Evolutionary conservation across 2,113 vertebrate species (phyloP).

Genomic region (Cheirogaleus medius): DNA sequence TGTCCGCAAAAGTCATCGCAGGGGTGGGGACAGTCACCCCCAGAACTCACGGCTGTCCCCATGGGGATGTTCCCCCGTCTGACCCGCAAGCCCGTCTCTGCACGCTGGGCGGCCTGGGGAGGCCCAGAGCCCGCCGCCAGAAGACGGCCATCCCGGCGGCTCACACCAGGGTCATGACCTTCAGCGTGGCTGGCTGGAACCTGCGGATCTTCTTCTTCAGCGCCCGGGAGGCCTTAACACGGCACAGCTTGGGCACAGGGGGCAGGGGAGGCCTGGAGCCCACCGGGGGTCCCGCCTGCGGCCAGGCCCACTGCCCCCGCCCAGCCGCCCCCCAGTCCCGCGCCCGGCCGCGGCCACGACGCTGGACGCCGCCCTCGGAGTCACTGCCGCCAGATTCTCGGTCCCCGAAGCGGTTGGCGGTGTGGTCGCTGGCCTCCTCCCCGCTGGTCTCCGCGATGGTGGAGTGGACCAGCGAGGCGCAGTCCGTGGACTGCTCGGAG

Average conservation of each 20-base stretch:
- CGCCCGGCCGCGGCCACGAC: constrained; percentile 80
- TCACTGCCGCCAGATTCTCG: constrained; percentile 91
- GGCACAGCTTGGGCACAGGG: constrained; percentile 89
- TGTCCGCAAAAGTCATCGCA: no score
- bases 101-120: no score
- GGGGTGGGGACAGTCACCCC: not conserved
- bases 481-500: constrained; percentile 89
- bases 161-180: constrained; percentile 97
- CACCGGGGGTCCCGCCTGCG: constrained; percentile 55
- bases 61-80: not conserved
- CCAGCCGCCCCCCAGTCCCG: constrained; percentile 82
- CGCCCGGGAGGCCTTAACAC: constrained; percentile 95
- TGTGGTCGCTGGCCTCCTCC: constrained; percentile 92
- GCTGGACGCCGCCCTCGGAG: constrained; percentile 80
- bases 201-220: constrained; percentile 96
- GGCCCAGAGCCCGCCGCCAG: no score
- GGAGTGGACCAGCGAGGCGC: constrained; percentile 89
- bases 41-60: not conserved
- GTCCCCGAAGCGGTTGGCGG: constrained; percentile 91
- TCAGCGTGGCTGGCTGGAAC: constrained; percentile 93
- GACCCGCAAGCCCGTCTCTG: no score
- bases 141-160: accelerated
- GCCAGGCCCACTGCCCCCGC: constrained; percentile 86
- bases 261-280: constrained; percentile 80
- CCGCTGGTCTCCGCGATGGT: constrained; percentile 91